These are phyloP conservation scores for Polypedilum pembai DNA, from an alignment of 1,140 invertebrate genomes.

Conservation along the genomic window DNA sequence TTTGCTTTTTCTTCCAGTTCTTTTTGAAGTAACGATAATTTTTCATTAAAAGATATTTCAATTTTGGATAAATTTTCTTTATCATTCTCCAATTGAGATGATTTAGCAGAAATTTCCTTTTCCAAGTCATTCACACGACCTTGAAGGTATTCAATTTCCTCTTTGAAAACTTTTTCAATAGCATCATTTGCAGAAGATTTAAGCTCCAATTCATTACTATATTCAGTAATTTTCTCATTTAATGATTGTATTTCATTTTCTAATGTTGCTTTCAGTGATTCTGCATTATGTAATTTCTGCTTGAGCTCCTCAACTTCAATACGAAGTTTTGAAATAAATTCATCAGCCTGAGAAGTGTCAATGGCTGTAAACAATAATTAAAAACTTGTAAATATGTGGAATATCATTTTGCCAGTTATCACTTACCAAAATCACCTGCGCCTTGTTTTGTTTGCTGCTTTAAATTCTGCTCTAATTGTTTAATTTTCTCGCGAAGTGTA, in stretches of 20 bases:
- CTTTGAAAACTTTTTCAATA: constrained; percentile 36
- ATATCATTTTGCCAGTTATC: not conserved
- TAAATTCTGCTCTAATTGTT: constrained; percentile 42
- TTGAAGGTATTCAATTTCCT: constrained; percentile 47
- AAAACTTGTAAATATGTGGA: not conserved
- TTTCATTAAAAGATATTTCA: not conserved
- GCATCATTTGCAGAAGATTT: constrained; percentile 41
- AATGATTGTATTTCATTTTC: not conserved
- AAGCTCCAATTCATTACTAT: constrained; percentile 46
- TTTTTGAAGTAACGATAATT: not conserved
- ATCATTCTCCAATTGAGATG: constrained; percentile 29
- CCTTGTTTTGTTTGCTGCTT: constrained; percentile 31
- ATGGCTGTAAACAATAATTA: not conserved
- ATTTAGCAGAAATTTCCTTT: constrained; percentile 33
- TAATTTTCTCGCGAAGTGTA: constrained; percentile 37
- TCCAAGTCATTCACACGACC: constrained; percentile 30
- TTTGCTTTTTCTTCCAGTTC: constrained; percentile 30
- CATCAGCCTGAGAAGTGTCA: not conserved
- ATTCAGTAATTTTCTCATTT: constrained; percentile 41
- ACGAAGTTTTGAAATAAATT: not conserved
- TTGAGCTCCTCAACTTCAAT: not conserved
- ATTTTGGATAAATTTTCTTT: not conserved
- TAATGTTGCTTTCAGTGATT: not conserved
- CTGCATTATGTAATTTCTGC: not conserved
- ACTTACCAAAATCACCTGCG: constrained; percentile 1